Evolutionary conservation across 1,140 invertebrate genomes (phyloP).

Genomic region (Oscheius sp.): DNA sequence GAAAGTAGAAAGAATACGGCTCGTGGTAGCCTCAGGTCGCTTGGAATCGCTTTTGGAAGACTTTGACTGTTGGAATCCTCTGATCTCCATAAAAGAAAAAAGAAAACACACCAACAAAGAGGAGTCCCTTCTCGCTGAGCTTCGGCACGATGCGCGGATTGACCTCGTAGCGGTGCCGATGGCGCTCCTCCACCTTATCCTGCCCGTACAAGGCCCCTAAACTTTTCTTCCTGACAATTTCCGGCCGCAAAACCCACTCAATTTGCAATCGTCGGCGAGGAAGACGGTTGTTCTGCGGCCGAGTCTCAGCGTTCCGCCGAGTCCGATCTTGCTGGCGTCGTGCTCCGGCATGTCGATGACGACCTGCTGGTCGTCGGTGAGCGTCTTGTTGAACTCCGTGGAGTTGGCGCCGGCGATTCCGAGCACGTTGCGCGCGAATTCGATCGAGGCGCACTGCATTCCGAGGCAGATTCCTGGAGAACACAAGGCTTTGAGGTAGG

Average conservation of each 20-base stretch:
- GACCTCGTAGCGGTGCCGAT: constrained; percentile 79
- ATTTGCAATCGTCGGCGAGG: constrained; percentile 57
- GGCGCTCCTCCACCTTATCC: constrained; percentile 84
- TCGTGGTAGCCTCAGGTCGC: too few relatives aligned
- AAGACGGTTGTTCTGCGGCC: constrained; percentile 86
- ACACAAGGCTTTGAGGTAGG: too few relatives aligned
- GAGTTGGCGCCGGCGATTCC: constrained; percentile 77
- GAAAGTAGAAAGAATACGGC: too few relatives aligned
- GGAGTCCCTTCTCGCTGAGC: constrained; percentile 78
- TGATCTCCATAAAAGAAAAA: too few relatives aligned
- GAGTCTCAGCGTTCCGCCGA: constrained; percentile 96
- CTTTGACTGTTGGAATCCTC: too few relatives aligned
- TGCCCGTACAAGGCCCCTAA: too few relatives aligned
- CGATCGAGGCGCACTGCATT: constrained; percentile 91
- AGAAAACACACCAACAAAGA: constrained; percentile 78
- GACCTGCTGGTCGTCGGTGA: constrained; percentile 53
- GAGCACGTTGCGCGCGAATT: constrained; percentile 84
- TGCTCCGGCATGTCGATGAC: constrained; percentile 99
- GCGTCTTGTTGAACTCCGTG: constrained; percentile 77
- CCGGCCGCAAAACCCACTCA: constrained; percentile 46
- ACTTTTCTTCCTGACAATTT: too few relatives aligned
- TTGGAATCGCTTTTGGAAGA: too few relatives aligned
- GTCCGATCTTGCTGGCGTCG: constrained; percentile 71
- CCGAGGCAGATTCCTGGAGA: constrained; percentile 94
- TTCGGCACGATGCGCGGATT: constrained; percentile 80